Percentiles rank a stretch among this genome's conserved stretches.
Evolutionary conservation across 1,140 invertebrate genomes (phyloP).

Genomic region (Neotoxoptera formosana): DNA sequence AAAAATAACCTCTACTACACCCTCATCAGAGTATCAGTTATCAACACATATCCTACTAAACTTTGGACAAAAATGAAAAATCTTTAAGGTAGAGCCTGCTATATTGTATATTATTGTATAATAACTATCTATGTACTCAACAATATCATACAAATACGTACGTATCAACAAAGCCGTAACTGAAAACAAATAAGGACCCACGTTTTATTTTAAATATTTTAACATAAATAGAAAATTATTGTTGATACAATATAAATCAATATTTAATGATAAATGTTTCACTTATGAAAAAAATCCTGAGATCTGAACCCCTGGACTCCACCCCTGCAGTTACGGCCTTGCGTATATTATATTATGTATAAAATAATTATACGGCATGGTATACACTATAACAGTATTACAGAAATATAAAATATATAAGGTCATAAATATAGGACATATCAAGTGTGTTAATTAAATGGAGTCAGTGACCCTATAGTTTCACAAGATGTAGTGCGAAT

Average conservation of each 20-base stretch:
- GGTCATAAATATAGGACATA: background rate
- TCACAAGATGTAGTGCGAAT: background rate
- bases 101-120: background rate
- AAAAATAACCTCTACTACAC: background rate
- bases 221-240: background rate
- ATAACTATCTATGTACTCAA: background rate
- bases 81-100: background rate
- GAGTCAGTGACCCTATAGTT: background rate
- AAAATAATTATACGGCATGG: background rate
- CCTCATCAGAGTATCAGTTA: background rate
- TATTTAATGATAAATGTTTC: background rate
- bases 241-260: background rate
- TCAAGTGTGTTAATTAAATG: background rate
- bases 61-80: background rate
- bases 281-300: background rate
- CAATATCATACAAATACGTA: background rate
- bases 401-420: constrained; percentile 4
- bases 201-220: background rate
- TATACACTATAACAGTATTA: background rate
- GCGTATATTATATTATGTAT: background rate
- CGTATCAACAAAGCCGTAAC: background rate
- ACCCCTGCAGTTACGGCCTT: background rate
- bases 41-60: background rate
- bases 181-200: background rate
- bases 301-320: background rate